Conservation (phyloP, 2,888 invertebrate species). For the Xylocampa areola region DNA sequence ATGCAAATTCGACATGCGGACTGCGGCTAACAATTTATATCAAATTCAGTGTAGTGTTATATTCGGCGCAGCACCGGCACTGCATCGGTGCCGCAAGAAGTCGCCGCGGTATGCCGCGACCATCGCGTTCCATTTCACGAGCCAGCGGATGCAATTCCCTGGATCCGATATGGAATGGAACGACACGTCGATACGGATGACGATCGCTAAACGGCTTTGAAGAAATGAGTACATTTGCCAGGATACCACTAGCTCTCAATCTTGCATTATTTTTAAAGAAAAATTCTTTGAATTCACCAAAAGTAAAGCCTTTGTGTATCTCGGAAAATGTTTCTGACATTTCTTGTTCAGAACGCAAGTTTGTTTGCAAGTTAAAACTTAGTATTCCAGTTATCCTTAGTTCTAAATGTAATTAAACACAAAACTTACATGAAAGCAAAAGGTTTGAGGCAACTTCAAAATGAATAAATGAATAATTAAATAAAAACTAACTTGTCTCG, state of each 20-base stretch:
- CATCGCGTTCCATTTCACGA: conserved; percentile 65
- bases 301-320: conserved; percentile 1
- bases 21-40: conserved; percentile 24
- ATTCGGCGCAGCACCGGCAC: conserved; percentile 3
- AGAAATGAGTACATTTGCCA: conserved; percentile 44
- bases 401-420: too few species aligned
- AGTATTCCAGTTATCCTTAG: background rate
- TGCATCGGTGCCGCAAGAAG: conserved; percentile 19
- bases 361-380: background rate
- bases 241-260: conserved; percentile 20
- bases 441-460: background rate
- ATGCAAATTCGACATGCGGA: conserved; percentile 8
- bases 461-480: conserved; percentile 1
- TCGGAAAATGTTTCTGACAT: conserved; percentile 3
- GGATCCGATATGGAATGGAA: conserved; percentile 48
- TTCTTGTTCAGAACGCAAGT: background rate
- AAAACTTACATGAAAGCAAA: background rate
- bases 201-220: conserved; percentile 50
- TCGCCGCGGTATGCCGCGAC: conserved; percentile 29
- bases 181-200: conserved; percentile 46
- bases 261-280: conserved; percentile 22
- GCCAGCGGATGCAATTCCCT: conserved; percentile 65
- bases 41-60: conserved; percentile 32
- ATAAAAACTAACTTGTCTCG: conserved; percentile 1
- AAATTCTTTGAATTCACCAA: conserved; percentile 6